Evolutionary conservation across 1,140 invertebrate genomes (phyloP), one percentile per base, ranked within the genome.

Genomic region (Penaeus chinensis): DNA sequence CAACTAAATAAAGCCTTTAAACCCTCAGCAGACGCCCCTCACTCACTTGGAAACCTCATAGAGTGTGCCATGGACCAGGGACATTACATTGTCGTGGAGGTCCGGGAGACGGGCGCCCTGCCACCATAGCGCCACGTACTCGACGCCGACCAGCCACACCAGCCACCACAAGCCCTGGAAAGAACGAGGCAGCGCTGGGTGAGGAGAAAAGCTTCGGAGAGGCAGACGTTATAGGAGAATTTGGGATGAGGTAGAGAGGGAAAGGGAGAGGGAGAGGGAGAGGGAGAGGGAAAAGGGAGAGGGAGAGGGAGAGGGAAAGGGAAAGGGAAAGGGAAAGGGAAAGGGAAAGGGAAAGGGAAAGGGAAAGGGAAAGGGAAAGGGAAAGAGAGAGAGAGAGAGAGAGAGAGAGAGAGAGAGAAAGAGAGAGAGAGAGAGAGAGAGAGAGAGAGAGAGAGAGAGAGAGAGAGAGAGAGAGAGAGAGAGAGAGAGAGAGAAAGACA

Each of bases 41-140:
- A 24, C 86, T 87, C 54, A 87, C 86, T 87, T 87, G 54, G 80
- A 82, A 19, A 83, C 54, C 27, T 87, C 86, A 42, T 83, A 87
- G 60, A 87, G 37, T 0, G 80, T 82, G 5, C 54, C 80, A 42
- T 87, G 86, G 3, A 66, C 80, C 27, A 87, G 61, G 10, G 32
- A 78, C 16, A 87, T 11, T 0, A 87, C 22, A 54, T 87, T 87
- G 62, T 87, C 86, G 61, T 87, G 86, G 1, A 87, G 37, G 54
- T n/a, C 54, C 1, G 86, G 86, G 4, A 87, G 62, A 1, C 71
- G 61, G 13, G 54, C 80, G 0, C 61, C 71, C 37, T 87, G 86
- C 80, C 80, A 83, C 86, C 86, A 87, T 32, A 87, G n/a, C 4
- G 71, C 86, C n/a, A 82, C 3, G 16, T 87, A 87, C 81, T 87